Conservation (phyloP, 2,888 invertebrate species). For the Pristionchus maxplancki region DNA sequence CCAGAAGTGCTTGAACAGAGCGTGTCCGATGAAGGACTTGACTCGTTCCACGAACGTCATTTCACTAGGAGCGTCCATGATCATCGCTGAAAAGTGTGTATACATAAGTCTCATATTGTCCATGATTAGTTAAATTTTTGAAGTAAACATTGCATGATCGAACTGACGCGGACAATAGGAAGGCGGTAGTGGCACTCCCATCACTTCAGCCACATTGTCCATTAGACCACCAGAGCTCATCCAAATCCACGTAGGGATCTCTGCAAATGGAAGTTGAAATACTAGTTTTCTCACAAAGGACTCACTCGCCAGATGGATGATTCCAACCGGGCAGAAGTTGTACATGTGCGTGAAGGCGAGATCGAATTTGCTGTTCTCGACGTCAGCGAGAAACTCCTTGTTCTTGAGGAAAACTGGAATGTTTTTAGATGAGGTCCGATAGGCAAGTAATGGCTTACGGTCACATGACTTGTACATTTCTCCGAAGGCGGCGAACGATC, state of each 20-base stretch:
- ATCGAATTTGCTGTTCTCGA: slow-evolving; percentile 68
- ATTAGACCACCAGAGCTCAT: slow-evolving; percentile 63
- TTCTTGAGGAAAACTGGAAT: slow-evolving; percentile 45
- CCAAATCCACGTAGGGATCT: slow-evolving; percentile 66
- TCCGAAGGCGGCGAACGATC: slow-evolving; percentile 52
- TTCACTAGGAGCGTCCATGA: slow-evolving; percentile 65
- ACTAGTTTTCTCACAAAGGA: background rate
- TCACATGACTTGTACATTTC: slow-evolving; percentile 18
- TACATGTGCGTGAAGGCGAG: slow-evolving; percentile 69
- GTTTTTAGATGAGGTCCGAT: background rate
- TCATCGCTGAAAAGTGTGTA: slow-evolving; percentile 58
- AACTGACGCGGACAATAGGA: slow-evolving; percentile 64
- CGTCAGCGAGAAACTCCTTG: slow-evolving; percentile 60
- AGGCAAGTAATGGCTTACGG: background rate
- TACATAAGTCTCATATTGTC: too few relatives aligned
- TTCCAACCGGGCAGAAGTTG: slow-evolving; percentile 58
- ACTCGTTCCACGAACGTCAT: slow-evolving; percentile 66
- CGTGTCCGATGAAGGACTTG: slow-evolving; percentile 67
- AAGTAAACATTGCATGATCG: background rate
- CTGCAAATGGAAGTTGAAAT: slow-evolving; percentile 15
- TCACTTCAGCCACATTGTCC: slow-evolving; percentile 64
- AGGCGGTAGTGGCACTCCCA: slow-evolving; percentile 68
- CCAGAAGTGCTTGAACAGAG: slow-evolving; percentile 53
- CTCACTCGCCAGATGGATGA: slow-evolving; percentile 52
- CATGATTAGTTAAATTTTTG: background rate